phyloP scores from a whole-genome alignment of 2,888 invertebrate species.

The Dynastes grantii region DNA sequence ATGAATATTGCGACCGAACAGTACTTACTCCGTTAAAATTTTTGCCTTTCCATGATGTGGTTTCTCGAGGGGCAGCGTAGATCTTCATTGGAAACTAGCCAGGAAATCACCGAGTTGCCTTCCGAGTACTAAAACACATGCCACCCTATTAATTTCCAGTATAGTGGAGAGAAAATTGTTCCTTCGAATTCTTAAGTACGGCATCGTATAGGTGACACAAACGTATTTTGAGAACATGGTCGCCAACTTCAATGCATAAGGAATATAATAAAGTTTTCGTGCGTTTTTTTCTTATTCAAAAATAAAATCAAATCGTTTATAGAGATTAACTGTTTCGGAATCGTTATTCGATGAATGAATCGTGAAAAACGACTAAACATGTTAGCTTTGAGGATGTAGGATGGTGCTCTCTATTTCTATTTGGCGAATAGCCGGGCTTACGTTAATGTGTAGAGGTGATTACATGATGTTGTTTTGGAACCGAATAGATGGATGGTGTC shows the following conservation, averaged over 20 bases:
- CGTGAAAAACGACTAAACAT: neutral
- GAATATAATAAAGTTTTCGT: neutral
- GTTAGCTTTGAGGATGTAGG: neutral
- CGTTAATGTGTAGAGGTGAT: no score
- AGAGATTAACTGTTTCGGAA: neutral
- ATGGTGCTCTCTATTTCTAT: neutral
- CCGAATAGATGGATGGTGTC: no score
- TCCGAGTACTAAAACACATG: constrained; percentile 63
- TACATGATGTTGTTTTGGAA: no score
- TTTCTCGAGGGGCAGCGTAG: neutral
- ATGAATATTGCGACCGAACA: no score
- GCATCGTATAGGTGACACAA: constrained; percentile 54
- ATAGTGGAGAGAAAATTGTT: constrained; percentile 58
- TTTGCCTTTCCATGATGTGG: neutral
- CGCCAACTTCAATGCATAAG: neutral
- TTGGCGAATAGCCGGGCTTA: neutral
- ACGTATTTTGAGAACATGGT: constrained; percentile 59
- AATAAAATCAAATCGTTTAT: no score
- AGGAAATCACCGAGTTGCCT: constrained; percentile 60
- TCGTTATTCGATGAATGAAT: neutral
- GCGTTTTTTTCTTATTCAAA: no score
- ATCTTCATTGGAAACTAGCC: constrained; percentile 39
- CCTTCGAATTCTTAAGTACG: constrained; percentile 46
- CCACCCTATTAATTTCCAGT: constrained; percentile 63
- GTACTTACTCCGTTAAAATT: no score